A percentile compares a stretch with the other conserved stretches of the same genome.
Evolutionary conservation across 2,113 vertebrate genomes (phyloP).

Genomic region (Etia nguti): DNA sequence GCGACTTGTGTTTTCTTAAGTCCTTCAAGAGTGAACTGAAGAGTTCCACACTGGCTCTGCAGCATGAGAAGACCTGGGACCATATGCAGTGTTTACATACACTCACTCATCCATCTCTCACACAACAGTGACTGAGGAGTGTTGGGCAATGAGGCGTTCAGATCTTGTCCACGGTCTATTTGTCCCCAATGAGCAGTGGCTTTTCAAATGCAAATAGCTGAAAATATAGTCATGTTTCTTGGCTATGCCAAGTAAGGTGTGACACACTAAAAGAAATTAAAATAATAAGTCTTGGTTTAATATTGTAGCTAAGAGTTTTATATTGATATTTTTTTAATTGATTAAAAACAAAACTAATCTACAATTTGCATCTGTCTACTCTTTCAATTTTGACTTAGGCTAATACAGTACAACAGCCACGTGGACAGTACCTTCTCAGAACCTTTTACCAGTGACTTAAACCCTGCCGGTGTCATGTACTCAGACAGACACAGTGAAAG

Average conservation of each 20-base stretch:
- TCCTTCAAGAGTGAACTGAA: slow-evolving; percentile 46
- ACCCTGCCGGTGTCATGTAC: slow-evolving; percentile 18
- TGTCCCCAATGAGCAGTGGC: slow-evolving; percentile 51
- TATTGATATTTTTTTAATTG: not conserved
- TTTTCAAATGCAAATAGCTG: slow-evolving; percentile 34
- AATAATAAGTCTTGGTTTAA: not conserved
- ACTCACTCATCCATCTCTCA: slow-evolving; percentile 55
- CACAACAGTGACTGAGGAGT: slow-evolving; percentile 49
- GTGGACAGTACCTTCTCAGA: slow-evolving; percentile 10
- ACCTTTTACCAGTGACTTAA: slow-evolving; percentile 28
- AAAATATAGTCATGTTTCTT: slow-evolving; percentile 14
- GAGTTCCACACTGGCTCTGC: slow-evolving; percentile 35
- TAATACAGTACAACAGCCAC: not conserved
- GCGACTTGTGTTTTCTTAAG: slow-evolving; percentile 29
- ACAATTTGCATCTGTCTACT: not conserved
- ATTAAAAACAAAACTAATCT: not conserved
- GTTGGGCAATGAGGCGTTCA: slow-evolving; percentile 60
- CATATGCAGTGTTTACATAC: slow-evolving; percentile 54
- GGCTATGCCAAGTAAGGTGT: not conserved
- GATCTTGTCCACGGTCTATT: slow-evolving; percentile 46
- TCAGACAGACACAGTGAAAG: slow-evolving; percentile 27
- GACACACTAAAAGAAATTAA: not conserved
- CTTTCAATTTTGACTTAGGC: not conserved
- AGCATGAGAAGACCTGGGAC: slow-evolving; percentile 13
- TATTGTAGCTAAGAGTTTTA: not conserved